phyloP scores from a whole-genome alignment of 2,888 invertebrate genomes.

The Calliopum simillimum region DNA sequence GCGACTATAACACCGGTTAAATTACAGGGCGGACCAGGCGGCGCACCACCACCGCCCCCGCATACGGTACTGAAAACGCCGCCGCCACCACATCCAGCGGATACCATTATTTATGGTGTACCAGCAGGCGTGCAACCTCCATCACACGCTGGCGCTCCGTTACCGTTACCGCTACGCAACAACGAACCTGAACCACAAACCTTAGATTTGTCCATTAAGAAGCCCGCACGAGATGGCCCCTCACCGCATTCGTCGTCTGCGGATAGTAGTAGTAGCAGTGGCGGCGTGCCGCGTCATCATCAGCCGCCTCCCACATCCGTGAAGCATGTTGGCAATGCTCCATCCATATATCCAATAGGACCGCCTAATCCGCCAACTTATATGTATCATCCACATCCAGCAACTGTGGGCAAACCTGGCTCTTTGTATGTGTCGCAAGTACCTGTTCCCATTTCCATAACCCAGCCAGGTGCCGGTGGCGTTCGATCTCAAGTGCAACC shows the following conservation, averaged over 20 bases:
- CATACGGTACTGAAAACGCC: constrained; percentile 46
- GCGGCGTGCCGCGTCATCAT: constrained; percentile 41
- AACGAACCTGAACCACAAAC: constrained; percentile 76
- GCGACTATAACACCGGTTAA: constrained; percentile 76
- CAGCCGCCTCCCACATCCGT: constrained; percentile 49
- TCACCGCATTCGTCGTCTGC: constrained; percentile 59
- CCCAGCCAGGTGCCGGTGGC: constrained; percentile 55
- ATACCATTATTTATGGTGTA: constrained; percentile 62
- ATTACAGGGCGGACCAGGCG: constrained; percentile 55
- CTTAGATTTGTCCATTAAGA: constrained; percentile 82
- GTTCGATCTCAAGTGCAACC: constrained; percentile 49
- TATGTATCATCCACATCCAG: constrained; percentile 65
- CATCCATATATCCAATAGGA: constrained; percentile 56
- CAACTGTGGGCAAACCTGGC: constrained; percentile 50
- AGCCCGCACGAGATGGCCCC: constrained; percentile 70
- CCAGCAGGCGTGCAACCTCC: constrained; percentile 51
- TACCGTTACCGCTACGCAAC: constrained; percentile 57
- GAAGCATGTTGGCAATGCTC: constrained; percentile 59
- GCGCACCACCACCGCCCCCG: constrained; percentile 57
- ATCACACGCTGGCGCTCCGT: constrained; percentile 41
- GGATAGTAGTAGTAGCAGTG: constrained; percentile 51
- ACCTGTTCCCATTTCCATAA: constrained; percentile 64
- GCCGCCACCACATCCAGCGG: constrained; percentile 58
- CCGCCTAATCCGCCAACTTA: constrained; percentile 62
- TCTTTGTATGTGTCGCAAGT: constrained; percentile 69